Evolutionary conservation across 2,797 vertebrate genomes (phyloP), one percentile per base, ranked within the genome.

Genomic region (Malurus leucopterus): DNA sequence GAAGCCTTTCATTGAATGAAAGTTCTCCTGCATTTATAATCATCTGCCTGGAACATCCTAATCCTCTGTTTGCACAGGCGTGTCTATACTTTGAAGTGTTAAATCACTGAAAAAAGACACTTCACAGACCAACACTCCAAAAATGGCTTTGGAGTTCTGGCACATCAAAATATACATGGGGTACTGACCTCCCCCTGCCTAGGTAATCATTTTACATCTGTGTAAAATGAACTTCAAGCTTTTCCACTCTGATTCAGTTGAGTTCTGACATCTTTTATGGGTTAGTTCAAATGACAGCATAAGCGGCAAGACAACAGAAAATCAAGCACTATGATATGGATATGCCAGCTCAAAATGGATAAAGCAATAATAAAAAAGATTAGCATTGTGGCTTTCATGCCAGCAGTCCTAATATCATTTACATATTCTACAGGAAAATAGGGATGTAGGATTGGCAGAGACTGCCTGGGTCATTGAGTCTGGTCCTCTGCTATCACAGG

Each of bases 301-400:
- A 89, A 93, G 72, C 2, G 0, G 65, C 58, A 88, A 80, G 58
- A 80, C 71, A 92, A 82, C 72, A 84, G 72, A 83, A 92, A 88
- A 82, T 69, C 47, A 85, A 84, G 67, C 1, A 0, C 44, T 62
- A 44, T 30, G 41, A 54, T 83, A 71, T 11, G 61, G 75, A 87
- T 74, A 76, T n/a, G 36, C 69, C 50, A 76, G 78, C 81, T 91
- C 78, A 84, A 80, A 88, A 92, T 71, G 84, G 72, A 85, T 82
- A 90, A 90, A 85, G 59, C 67, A 87, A 85, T 85, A 90, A 94
- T 72, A 65, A 87, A 84, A 81, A 64, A 83, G 81, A 92, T 95
- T 80, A 94, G 23, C 51, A 32, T 19, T 84, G 72, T 62, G 47
- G 41, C 21, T 93, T 89, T 83, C 72, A 26, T 70, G 86, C 68